Evolutionary conservation across 2,888 invertebrate species (phyloP).

Genomic region (Drosophila meridionalis): DNA sequence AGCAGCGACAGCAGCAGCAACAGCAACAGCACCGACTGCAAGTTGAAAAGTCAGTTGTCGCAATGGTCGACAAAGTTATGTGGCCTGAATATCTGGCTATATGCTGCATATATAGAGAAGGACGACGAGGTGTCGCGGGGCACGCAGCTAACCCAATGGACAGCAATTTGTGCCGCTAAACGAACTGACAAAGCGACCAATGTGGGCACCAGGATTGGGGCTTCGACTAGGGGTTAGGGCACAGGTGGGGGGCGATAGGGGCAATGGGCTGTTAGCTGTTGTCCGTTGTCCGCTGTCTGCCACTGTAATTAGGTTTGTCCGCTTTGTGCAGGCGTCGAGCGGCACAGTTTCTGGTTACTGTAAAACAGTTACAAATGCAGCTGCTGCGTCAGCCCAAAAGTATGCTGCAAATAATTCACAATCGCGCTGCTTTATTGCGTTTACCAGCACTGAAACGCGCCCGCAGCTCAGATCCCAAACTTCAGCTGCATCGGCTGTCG

Average conservation of each 20-base stretch:
- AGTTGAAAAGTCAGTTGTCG: conserved; percentile 77
- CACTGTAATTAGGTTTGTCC: conserved; percentile 77
- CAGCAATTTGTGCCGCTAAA: conserved; percentile 77
- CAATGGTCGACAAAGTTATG: conserved; percentile 62
- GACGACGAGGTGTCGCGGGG: conserved; percentile 1
- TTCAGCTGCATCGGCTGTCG: conserved; percentile 42
- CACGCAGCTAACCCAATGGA: conserved; percentile 69
- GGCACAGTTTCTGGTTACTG: conserved; percentile 21
- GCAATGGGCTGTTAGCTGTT: background rate
- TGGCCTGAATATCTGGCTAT: conserved; percentile 28
- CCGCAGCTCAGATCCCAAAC: conserved; percentile 5
- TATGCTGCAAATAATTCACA: conserved; percentile 78
- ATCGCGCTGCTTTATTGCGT: conserved; percentile 55
- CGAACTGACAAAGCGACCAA: conserved; percentile 72
- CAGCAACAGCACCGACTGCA: conserved; percentile 19
- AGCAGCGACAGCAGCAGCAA: conserved; percentile 10
- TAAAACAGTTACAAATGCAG: conserved; percentile 22
- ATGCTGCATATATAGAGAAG: conserved; percentile 6
- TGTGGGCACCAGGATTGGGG: conserved; percentile 26
- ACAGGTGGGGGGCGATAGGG: background rate
- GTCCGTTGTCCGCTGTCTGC: conserved; percentile 58
- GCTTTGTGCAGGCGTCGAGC: conserved; percentile 34
- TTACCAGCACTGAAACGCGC: conserved; percentile 14
- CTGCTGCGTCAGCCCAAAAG: conserved; percentile 58
- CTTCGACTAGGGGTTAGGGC: background rate